Evolutionary conservation across 2,888 invertebrate species (phyloP).

Genomic region (Drosophila koepferae): DNA sequence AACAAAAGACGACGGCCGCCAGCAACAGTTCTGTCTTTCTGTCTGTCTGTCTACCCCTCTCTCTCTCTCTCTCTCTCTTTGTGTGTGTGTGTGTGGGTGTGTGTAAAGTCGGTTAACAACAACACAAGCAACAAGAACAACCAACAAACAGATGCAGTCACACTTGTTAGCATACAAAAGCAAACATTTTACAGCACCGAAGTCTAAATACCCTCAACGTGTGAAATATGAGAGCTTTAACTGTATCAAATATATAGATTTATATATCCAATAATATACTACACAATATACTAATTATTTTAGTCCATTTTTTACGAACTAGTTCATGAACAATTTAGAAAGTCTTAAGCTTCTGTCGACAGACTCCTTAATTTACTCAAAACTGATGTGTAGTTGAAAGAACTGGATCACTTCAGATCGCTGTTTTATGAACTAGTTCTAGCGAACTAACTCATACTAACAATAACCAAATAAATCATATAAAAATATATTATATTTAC

Average conservation of each 20-base stretch:
- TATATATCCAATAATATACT: no score
- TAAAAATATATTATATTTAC: no score
- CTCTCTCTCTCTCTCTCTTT: not conserved
- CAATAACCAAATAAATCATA: no score
- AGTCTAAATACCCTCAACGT: not conserved
- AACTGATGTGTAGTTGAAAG: no score
- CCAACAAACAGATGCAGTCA: constrained; percentile 35
- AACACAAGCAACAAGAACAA: constrained; percentile 40
- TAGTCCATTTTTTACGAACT: no score
- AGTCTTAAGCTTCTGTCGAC: not conserved
- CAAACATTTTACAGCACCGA: not conserved
- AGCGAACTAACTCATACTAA: no score
- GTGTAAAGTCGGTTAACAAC: constrained; percentile 49
- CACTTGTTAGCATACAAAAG: constrained; percentile 55
- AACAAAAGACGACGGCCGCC: constrained; percentile 67
- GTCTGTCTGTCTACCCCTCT: not conserved
- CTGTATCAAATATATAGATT: no score
- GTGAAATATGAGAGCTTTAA: not conserved
- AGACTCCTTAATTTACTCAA: not conserved
- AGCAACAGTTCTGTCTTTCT: constrained; percentile 6
- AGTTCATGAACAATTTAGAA: not conserved
- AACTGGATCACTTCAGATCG: not conserved
- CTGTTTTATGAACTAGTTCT: no score
- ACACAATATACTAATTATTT: not conserved
- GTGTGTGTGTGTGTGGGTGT: constrained; percentile 11